Conservation (phyloP, 2,888 invertebrate genomes). For the Drosophila stalkeri region DNA sequence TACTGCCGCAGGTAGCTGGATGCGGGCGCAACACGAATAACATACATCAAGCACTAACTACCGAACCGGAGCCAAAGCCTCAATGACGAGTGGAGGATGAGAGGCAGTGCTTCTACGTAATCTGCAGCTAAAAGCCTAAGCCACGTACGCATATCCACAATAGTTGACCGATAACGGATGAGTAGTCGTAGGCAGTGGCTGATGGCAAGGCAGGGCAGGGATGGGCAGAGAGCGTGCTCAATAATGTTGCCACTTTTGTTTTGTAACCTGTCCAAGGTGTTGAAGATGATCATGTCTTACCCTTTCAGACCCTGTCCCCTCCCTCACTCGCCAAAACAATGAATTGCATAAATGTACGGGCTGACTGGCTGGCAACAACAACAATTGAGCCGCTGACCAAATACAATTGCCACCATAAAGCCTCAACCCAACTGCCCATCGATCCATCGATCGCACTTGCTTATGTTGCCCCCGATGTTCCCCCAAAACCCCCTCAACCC, state of each 20-base stretch:
- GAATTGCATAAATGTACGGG: conserved; percentile 80
- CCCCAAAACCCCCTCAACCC: background rate
- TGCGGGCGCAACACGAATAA: conserved; percentile 79
- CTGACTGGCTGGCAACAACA: conserved; percentile 62
- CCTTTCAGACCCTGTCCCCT: conserved; percentile 32
- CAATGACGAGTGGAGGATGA: conserved; percentile 13
- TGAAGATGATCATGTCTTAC: conserved; percentile 85
- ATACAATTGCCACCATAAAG: conserved; percentile 80
- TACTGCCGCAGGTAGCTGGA: conserved; percentile 70
- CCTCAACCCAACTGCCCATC: conserved; percentile 58
- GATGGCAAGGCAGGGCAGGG: conserved; percentile 3
- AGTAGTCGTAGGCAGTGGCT: conserved; percentile 1
- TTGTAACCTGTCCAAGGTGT: conserved; percentile 85
- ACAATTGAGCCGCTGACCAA: conserved; percentile 78
- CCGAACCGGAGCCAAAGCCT: conserved; percentile 58
- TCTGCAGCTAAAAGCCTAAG: conserved; percentile 67
- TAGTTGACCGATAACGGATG: conserved; percentile 65
- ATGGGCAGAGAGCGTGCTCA: conserved; percentile 64
- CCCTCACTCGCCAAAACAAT: conserved; percentile 63
- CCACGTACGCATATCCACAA: conserved; percentile 71
- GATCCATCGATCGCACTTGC: conserved; percentile 62
- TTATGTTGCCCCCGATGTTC: background rate
- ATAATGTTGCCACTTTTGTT: conserved; percentile 84
- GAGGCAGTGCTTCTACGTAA: conserved; percentile 60
- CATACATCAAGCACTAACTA: conserved; percentile 78